These are phyloP conservation scores for Aricia agestis DNA, from an alignment of 1,140 invertebrate species.

Conservation along the genomic window DNA sequence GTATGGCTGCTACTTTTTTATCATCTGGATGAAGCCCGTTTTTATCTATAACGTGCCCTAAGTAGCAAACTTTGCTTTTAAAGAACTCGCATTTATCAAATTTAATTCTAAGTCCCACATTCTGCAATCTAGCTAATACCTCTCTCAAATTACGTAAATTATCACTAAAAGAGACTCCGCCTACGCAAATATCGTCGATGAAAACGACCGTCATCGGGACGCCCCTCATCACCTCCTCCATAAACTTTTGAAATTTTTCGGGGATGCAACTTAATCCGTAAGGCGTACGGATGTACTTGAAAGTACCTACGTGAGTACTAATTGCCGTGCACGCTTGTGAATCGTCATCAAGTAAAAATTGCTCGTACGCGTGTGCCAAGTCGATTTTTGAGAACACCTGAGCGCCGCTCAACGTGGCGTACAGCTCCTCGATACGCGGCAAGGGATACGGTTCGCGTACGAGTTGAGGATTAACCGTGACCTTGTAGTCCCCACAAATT, in stretches of 20 bases:
- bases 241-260: slow-evolving; percentile 34
- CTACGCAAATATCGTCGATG: slow-evolving; percentile 34
- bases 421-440: slow-evolving; percentile 32
- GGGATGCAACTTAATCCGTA: slow-evolving; percentile 28
- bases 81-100: slow-evolving; percentile 38
- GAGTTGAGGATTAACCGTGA: slow-evolving; percentile 33
- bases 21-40: slow-evolving; percentile 43
- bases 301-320: slow-evolving; percentile 30
- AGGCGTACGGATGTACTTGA: slow-evolving; percentile 28
- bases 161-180: slow-evolving; percentile 19
- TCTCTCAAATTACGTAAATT: slow-evolving; percentile 29
- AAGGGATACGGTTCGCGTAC: slow-evolving; percentile 31
- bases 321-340: slow-evolving; percentile 29
- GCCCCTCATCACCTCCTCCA: slow-evolving; percentile 28
- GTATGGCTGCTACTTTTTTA: slow-evolving; percentile 52
- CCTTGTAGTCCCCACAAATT: slow-evolving; percentile 36
- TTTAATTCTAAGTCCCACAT: slow-evolving; percentile 35
- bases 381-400: slow-evolving; percentile 26
- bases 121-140: slow-evolving; percentile 30
- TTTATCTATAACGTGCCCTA: slow-evolving; percentile 52
- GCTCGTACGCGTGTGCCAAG: slow-evolving; percentile 19
- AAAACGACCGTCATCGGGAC: slow-evolving; percentile 30
- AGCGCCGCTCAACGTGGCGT: slow-evolving; percentile 33
- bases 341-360: slow-evolving; percentile 11
- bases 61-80: slow-evolving; percentile 33